Conservation (phyloP, 2,113 vertebrate genomes). For the Caranx ignobilis region DNA sequence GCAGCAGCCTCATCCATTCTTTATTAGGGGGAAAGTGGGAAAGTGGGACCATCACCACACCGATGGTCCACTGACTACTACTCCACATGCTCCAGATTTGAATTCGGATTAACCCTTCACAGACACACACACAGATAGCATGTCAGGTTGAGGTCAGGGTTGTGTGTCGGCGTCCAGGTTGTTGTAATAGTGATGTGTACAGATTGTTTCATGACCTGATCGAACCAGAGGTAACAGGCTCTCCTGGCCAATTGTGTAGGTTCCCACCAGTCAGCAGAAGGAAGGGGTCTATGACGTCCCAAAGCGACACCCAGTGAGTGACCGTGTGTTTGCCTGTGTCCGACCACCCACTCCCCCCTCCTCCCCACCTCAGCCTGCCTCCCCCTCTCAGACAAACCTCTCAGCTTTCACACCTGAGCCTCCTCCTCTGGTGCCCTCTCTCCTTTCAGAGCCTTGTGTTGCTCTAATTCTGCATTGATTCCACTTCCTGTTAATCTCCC, state of each 20-base stretch:
- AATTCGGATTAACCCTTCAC: conserved; percentile 66
- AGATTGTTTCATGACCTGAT: conserved; percentile 45
- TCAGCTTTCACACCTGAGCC: conserved; percentile 43
- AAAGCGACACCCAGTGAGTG: conserved; percentile 99
- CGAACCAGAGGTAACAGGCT: conserved; percentile 72
- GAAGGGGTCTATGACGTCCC: conserved; percentile 99
- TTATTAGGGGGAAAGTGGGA: conserved; percentile 61
- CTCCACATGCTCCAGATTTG: conserved; percentile 61
- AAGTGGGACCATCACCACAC: conserved; percentile 9
- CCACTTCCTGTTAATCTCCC: conserved; percentile 3
- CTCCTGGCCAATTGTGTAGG: conserved; percentile 85
- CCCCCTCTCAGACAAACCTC: conserved; percentile 82
- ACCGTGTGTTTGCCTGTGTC: conserved; percentile 83
- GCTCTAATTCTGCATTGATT: conserved; percentile 23
- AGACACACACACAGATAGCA: conserved; percentile 8
- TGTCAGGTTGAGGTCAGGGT: conserved; percentile 10
- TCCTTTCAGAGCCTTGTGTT: background rate
- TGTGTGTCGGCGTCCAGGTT: conserved; percentile 19
- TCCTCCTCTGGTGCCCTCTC: background rate
- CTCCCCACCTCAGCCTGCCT: conserved; percentile 57
- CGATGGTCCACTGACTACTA: conserved; percentile 39
- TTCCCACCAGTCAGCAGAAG: conserved; percentile 99
- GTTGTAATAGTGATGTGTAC: conserved; percentile 25
- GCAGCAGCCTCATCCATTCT: conserved; percentile 66
- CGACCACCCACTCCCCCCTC: conserved; percentile 9